phyloP scores from a whole-genome alignment of 2,888 invertebrate species.

The Drosophila multiciliata region DNA sequence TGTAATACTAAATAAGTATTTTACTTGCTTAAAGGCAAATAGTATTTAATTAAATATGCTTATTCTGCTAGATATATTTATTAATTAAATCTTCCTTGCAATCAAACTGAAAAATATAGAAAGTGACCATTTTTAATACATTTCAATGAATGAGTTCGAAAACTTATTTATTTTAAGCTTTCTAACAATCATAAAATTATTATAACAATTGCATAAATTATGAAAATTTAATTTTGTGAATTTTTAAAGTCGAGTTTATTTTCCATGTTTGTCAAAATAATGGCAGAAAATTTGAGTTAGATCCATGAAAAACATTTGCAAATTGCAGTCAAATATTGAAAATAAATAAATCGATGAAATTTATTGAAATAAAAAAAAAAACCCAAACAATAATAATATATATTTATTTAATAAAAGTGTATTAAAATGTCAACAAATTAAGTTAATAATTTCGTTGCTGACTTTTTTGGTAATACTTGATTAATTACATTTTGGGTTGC shows the following conservation, averaged over 20 bases:
- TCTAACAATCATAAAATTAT: no score
- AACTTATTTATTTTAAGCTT: no score
- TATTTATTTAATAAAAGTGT: conserved; percentile 15
- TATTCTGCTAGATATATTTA: not conserved
- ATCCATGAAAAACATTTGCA: not conserved
- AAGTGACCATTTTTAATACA: not conserved
- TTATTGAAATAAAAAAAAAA: not conserved
- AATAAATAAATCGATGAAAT: not conserved
- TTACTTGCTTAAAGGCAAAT: not conserved
- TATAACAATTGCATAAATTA: not conserved
- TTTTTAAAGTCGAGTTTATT: not conserved
- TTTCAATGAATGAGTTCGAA: no score
- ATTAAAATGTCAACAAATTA: conserved; percentile 17
- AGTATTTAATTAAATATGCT: not conserved
- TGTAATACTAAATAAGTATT: not conserved
- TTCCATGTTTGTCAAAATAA: not conserved
- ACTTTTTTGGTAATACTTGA: conserved; percentile 31
- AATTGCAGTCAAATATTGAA: not conserved
- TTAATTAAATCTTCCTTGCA: not conserved
- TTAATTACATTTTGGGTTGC: conserved; percentile 39
- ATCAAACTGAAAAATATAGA: not conserved
- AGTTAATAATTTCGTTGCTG: conserved; percentile 10
- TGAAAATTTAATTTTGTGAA: not conserved
- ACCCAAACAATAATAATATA: not conserved
- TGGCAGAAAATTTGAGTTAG: not conserved